These are phyloP conservation scores for Vanacampus margaritifer DNA, from an alignment of 2,113 vertebrate species.

Conservation along the genomic window DNA sequence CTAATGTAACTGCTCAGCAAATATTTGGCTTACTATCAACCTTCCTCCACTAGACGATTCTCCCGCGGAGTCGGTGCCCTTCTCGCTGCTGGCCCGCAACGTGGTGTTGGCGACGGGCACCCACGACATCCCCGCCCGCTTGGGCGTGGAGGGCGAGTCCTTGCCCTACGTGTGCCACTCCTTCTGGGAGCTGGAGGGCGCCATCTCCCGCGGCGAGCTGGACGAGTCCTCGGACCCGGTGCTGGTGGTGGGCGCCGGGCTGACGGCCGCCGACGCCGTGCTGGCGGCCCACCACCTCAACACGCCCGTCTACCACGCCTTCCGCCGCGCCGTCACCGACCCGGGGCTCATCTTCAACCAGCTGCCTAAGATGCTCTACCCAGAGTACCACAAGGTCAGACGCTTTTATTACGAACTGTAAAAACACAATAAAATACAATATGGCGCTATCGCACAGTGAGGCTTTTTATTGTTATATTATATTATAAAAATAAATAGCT, in stretches of 20 bases:
- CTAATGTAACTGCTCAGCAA: too few species aligned
- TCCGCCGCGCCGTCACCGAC: slow-evolving; percentile 67
- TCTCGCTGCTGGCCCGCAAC: slow-evolving; percentile 65
- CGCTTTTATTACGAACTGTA: background rate
- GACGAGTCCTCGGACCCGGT: slow-evolving; percentile 64
- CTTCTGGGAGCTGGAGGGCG: slow-evolving; percentile 75
- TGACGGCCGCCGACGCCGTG: slow-evolving; percentile 74
- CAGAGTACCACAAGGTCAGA: slow-evolving; percentile 79
- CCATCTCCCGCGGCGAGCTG: slow-evolving; percentile 66
- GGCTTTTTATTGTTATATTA: too few species aligned
- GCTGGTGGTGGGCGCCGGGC: slow-evolving; percentile 76
- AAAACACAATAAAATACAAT: too few species aligned
- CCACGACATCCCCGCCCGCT: slow-evolving; percentile 70
- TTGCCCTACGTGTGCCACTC: slow-evolving; percentile 75
- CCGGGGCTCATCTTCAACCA: slow-evolving; percentile 78
- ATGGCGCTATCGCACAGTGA: too few species aligned
- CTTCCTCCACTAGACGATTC: slow-evolving; percentile 35
- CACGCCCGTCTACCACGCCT: slow-evolving; percentile 72
- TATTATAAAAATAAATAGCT: too few species aligned
- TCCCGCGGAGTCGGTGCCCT: slow-evolving; percentile 47
- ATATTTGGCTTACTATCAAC: background rate
- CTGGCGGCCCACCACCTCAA: slow-evolving; percentile 72
- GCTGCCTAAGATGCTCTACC: slow-evolving; percentile 78
- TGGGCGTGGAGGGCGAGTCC: slow-evolving; percentile 72
- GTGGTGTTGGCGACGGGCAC: slow-evolving; percentile 78